A percentile compares a stretch with the other conserved stretches of the same genome.
Conservation (phyloP, 1,140 invertebrate species). For the Solenopsis invicta region DNA sequence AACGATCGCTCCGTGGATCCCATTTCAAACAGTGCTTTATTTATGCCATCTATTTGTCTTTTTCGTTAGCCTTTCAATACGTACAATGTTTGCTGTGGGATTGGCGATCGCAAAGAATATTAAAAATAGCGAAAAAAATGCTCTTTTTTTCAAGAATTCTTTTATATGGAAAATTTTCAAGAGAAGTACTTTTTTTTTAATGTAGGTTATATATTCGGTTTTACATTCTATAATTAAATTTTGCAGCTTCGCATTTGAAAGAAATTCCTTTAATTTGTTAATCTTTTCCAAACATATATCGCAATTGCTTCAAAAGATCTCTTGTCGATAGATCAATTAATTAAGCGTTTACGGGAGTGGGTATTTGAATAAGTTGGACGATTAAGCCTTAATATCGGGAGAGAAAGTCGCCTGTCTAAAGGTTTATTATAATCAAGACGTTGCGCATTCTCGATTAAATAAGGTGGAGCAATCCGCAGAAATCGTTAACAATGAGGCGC, state of each 20-base stretch:
- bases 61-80: not conserved
- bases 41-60: not conserved
- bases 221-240: not conserved
- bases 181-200: not conserved
- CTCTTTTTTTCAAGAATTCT: not conserved
- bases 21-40: not conserved
- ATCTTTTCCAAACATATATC: not conserved
- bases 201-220: not conserved
- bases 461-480: constrained; percentile 58
- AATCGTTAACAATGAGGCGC: constrained; percentile 63
- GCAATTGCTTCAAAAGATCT: constrained; percentile 15
- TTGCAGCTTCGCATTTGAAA: not conserved
- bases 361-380: constrained; percentile 52
- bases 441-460: constrained; percentile 60
- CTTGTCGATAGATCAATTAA: constrained; percentile 46
- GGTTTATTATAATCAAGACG: constrained; percentile 55
- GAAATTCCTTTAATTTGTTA: not conserved
- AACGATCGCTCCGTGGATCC: not conserved
- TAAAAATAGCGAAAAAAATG: not conserved
- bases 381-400: constrained; percentile 36
- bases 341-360: constrained; percentile 45
- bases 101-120: not conserved
- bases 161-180: not conserved
- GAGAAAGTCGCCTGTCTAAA: constrained; percentile 42
- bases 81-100: not conserved